Base-by-base conservation (phyloP, 92 coral and sea anemone genomes). In the Paramuricea clavata region DNA sequence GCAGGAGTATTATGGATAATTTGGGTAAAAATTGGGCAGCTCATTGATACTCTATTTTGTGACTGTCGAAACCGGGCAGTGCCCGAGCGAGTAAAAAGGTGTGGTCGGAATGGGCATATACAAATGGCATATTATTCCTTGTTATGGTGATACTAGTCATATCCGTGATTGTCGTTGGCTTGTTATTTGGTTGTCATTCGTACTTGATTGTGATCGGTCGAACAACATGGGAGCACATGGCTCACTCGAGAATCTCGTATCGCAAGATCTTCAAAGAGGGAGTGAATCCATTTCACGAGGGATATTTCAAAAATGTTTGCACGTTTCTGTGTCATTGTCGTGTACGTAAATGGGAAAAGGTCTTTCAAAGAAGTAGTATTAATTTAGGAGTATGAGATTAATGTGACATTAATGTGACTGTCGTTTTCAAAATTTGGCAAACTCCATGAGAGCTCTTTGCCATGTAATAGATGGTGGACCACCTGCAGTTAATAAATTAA, bases 151-250 rank as follows among this genome's bases (percentile, higher is more conserved):
- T 96, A 39, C 92, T 96, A 26, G 75, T 89, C 35, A 89, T 92
- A 2, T 90, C 96, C n/a, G 87, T 93, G 65, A 76, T 96, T 43
- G 95, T 94, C 12, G 97, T 96, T 21, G 81, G 89, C 80, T 87
- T 96, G 47, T 86, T 96, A 30, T 91, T 96, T 52, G 91, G 95
- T 70, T 96, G 99, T 44, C 99, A 96, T 62, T 92, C 99, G 0
- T 96, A 93, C 78, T 85, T 96, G 47, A 96, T 96, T 93, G 26
- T 96, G 16, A 96, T 97, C 0, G 99, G 97, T 8, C 98, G 93
- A 80, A 95, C 98, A 25, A 95, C 98, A 16, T 95, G 98, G 98
- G 98, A 95, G 50, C 95, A 94, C 81, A 95, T 95, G 98, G 95
- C 98, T 1, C 94, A 97, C n/a, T 96, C 99, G 17, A 90, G 98